Conservation (phyloP, 2,113 vertebrate genomes). For the Geothlypis trichas region DNA sequence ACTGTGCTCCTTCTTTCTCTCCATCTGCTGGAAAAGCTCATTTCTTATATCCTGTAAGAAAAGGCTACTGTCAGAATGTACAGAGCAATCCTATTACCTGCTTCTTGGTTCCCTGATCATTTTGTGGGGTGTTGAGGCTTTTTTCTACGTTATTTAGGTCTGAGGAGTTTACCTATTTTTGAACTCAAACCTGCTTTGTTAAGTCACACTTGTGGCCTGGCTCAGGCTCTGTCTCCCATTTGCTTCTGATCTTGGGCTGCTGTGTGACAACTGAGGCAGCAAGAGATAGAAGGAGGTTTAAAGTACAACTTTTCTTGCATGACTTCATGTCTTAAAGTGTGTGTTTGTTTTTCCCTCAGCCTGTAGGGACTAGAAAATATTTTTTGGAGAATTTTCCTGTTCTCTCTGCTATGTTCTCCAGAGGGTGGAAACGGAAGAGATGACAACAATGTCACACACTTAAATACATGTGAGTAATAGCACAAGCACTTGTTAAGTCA, state of each 20-base stretch:
- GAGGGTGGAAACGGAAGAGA: background rate
- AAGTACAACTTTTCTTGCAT: background rate
- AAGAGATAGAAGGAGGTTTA: background rate
- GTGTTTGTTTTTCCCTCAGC: background rate
- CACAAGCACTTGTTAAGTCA: slow-evolving; percentile 17
- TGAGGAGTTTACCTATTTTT: background rate
- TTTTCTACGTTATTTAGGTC: background rate
- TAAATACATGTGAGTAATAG: background rate
- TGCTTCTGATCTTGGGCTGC: background rate
- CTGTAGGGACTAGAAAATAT: background rate
- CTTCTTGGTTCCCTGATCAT: background rate
- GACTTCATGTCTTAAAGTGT: background rate
- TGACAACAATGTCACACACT: background rate
- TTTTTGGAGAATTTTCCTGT: background rate
- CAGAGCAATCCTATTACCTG: background rate
- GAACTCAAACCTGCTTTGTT: background rate
- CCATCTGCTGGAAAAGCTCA: background rate
- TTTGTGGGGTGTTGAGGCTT: background rate
- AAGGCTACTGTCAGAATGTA: background rate
- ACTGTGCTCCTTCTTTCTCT: background rate
- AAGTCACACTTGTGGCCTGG: background rate
- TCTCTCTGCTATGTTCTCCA: background rate
- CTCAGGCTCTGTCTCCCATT: background rate
- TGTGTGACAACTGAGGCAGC: background rate
- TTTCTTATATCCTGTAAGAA: background rate